phyloP scores from a whole-genome alignment of 2,797 vertebrate genomes.

The Florisuga fusca region DNA sequence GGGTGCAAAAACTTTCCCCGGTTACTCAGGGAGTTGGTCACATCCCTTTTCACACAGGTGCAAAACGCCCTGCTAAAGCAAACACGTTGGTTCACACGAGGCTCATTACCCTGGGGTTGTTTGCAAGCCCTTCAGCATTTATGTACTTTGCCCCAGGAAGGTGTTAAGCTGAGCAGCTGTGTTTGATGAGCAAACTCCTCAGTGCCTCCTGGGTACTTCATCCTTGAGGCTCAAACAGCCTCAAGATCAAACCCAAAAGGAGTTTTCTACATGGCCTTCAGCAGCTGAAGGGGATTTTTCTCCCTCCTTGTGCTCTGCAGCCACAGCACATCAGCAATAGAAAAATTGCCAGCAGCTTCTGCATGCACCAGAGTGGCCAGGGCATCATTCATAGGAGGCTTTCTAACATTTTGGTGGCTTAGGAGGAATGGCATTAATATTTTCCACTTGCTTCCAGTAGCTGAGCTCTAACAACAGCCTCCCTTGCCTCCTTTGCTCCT shows the following conservation, averaged over 20 bases:
- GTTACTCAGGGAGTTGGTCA: not conserved
- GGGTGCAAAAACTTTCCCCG: slow-evolving; percentile 10
- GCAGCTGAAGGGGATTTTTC: not conserved
- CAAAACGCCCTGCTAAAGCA: not conserved
- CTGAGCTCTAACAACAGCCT: not conserved
- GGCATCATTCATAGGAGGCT: not conserved
- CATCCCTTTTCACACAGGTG: not conserved
- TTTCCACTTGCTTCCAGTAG: not conserved
- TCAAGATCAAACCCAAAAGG: not conserved
- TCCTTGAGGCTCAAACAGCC: not conserved
- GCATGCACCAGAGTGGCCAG: not conserved
- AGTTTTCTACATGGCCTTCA: not conserved
- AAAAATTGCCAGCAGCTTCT: not conserved
- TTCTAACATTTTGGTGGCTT: not conserved
- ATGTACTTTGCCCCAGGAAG: not conserved
- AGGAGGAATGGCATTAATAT: not conserved
- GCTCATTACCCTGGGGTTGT: slow-evolving; percentile 6
- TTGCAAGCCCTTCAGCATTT: slow-evolving; percentile 1
- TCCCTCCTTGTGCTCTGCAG: not conserved
- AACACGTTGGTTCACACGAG: not conserved
- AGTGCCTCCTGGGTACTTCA: not conserved
- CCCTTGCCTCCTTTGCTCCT: slow-evolving; percentile 37
- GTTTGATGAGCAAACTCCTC: slow-evolving; percentile 18
- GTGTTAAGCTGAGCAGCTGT: slow-evolving; percentile 6
- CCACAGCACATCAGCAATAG: not conserved